Percentiles rank a stretch among this genome's conserved stretches.
Evolutionary conservation across 2,113 vertebrate genomes (phyloP).

Genomic region (Pimephales promelas): DNA sequence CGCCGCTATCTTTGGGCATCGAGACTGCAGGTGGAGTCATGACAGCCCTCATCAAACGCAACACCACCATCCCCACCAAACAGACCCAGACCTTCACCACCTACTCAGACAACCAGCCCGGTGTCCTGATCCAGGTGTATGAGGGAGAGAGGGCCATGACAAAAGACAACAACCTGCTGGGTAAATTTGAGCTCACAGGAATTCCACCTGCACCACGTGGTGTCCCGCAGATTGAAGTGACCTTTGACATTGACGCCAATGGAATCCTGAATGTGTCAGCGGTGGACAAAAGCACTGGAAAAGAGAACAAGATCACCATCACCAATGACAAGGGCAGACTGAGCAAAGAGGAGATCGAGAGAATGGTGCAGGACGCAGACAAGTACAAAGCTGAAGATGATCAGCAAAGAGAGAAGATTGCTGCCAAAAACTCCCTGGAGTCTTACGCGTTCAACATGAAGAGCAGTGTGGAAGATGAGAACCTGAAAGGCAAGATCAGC

Average conservation of each 20-base stretch:
- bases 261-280: conserved; percentile 47
- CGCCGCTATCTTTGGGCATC: background rate
- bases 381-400: conserved; percentile 39
- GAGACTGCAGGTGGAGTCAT: conserved; percentile 4
- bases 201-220: conserved; percentile 49
- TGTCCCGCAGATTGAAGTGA: conserved; percentile 46
- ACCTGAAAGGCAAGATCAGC: conserved; percentile 37
- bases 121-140: conserved; percentile 42
- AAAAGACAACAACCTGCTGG: conserved; percentile 52
- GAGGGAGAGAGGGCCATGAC: conserved; percentile 51
- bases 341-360: conserved; percentile 37
- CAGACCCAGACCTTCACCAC: conserved; percentile 13
- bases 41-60: background rate
- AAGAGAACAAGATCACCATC: conserved; percentile 52
- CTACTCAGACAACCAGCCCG: conserved; percentile 9
- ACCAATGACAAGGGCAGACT: conserved; percentile 51
- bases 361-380: conserved; percentile 39
- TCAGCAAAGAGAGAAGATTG: conserved; percentile 21
- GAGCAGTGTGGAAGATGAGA: conserved; percentile 35
- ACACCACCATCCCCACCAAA: background rate
- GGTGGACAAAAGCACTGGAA: conserved; percentile 38
- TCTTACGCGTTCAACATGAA: conserved; percentile 42
- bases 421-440: conserved; percentile 37
- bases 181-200: conserved; percentile 44
- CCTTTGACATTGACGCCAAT: conserved; percentile 32